Conservation (phyloP, 2,797 vertebrate species). For the Cryptoprocta ferox region DNA sequence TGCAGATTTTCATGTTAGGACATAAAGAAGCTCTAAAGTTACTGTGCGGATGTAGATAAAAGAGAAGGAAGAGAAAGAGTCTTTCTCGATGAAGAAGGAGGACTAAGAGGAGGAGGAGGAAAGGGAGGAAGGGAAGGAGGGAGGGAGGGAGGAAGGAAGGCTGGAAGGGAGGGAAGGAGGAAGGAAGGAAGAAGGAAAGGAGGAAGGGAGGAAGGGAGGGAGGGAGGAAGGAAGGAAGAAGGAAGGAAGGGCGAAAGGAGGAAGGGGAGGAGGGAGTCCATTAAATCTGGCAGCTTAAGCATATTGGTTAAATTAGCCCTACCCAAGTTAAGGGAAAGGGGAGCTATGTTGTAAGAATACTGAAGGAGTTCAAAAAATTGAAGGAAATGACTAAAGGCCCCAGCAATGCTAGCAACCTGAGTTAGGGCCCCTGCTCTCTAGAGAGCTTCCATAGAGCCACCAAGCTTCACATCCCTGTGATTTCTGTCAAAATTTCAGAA, state of each 20-base stretch:
- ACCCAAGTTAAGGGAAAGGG: not conserved
- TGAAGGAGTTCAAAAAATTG: not conserved
- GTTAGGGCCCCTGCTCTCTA: not conserved
- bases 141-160: fast-evolving
- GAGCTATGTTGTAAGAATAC: not conserved
- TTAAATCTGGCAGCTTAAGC: not conserved
- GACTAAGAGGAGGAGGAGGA: not conserved
- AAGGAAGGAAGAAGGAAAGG: fast-evolving
- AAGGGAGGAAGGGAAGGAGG: fast-evolving
- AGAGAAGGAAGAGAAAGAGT: not conserved
- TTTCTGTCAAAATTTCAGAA: not conserved
- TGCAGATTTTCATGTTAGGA: not conserved
- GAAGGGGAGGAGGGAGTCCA: not conserved
- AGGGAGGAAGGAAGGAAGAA: no score
- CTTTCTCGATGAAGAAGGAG: not conserved
- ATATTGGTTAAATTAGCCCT: not conserved
- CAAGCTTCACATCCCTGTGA: not conserved
- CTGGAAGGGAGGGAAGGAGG: fast-evolving
- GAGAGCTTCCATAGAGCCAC: not conserved
- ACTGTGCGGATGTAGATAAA: not conserved
- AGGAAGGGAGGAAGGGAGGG: fast-evolving
- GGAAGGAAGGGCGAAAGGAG: fast-evolving
- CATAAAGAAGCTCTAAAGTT: not conserved
- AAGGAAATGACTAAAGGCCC: not conserved
- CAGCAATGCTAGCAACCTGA: not conserved